A percentile compares a stretch with the other conserved stretches of the same genome.
These are phyloP conservation scores for Eurystomus gularis DNA, from an alignment of 2,113 vertebrate genomes.

Conservation along the genomic window DNA sequence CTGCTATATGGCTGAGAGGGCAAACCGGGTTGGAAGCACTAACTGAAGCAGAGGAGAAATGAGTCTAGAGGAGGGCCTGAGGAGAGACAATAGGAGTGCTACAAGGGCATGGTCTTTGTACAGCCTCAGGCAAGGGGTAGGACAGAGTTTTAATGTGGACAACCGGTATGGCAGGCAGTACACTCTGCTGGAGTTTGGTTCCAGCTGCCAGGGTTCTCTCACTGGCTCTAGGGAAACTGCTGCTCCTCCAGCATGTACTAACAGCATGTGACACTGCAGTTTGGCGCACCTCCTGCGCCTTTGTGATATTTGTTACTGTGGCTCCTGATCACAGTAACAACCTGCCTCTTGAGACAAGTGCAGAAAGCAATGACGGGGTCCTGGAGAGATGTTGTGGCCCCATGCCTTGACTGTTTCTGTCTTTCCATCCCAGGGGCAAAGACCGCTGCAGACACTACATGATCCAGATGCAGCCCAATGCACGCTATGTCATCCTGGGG, in stretches of 20 bases:
- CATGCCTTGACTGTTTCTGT: fast-evolving
- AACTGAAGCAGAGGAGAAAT: neutral
- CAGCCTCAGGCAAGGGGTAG: neutral
- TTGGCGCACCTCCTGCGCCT: neutral
- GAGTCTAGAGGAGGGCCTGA: neutral
- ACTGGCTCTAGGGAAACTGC: neutral
- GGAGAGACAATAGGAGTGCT: neutral
- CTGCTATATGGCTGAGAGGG: neutral
- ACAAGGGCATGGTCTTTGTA: neutral
- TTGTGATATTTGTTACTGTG: neutral
- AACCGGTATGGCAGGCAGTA: neutral
- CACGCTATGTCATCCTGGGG: conserved; percentile 76
- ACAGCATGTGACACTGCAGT: fast-evolving
- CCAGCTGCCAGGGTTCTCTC: neutral
- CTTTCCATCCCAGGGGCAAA: conserved; percentile 28
- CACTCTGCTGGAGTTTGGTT: neutral
- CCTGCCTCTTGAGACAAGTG: neutral
- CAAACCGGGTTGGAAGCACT: neutral
- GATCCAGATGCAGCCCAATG: conserved; percentile 74
- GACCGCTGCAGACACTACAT: conserved; percentile 77
- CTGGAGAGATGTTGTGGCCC: fast-evolving
- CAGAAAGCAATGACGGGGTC: neutral
- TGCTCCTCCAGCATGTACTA: neutral
- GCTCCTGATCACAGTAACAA: neutral
- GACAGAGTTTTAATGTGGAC: neutral